Base-by-base conservation (phyloP, 2,113 vertebrate genomes). In the Sylvicapra grimmia region DNA sequence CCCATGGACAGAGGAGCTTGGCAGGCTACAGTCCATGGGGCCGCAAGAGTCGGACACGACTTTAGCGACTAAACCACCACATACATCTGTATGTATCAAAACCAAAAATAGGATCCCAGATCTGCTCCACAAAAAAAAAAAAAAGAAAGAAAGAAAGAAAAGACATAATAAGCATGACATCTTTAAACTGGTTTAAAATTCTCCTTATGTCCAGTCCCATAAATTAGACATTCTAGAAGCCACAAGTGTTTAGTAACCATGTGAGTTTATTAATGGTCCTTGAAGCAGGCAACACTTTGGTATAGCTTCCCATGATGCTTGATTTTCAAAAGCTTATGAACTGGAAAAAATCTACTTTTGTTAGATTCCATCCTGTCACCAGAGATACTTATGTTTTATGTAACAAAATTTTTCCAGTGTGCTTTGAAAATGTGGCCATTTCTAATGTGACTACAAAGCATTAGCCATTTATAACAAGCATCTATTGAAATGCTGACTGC, bases 351-450 rank as follows among this genome's bases (percentile, higher is more conserved):
- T 5, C 59, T 72, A 21, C 72, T 77, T 80, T 75, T 31, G 80
- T 94, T 92, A 85, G 29, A 93, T 77, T 96, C 33, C 27, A 65
- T 8, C 51, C 21, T 80, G 27, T 86, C 65, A 96, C n/a, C 6
- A 88, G 58, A 96, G 49, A 54, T 79, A 79, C 47, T 95, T 92
- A 80, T 88, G 29, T 94, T 89, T 97, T 85, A 97, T 33, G 68
- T 85, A n/a, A 82, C 29, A 31, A 83, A 92, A 94, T 65, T 56
- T 93, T 92, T 40, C 36, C 56, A 89, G 58, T n/a, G 36, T 93
- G 61, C 54, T 87, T 95, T 89, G 82, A 87, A 94, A 92, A 68
- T 90, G 10, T 93, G 23, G 0, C 72, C 36, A 80, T 59, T 90
- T 96, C 79, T 47, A 68, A 87, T 89, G 27, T 89, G 44, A 44